Evolutionary conservation across 2,888 invertebrate genomes (phyloP).

Genomic region (Anticlea derivata): DNA sequence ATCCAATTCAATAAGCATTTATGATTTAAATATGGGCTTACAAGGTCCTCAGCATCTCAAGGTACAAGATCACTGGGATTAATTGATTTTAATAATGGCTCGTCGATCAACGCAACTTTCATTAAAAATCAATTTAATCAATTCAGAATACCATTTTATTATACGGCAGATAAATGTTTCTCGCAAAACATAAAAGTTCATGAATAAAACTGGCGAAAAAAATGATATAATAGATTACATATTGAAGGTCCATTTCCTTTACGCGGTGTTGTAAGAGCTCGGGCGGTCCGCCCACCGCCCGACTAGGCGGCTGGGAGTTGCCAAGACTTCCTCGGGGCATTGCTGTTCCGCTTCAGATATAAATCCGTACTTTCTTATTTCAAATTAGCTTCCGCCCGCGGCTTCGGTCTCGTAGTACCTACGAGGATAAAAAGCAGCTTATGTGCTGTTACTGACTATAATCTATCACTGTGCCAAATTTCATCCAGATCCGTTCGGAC

Average conservation of each 20-base stretch:
- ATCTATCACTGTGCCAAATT: no score
- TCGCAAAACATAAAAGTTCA: neutral
- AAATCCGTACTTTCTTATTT: constrained; percentile 36
- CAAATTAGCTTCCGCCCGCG: no score
- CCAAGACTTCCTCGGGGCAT: constrained; percentile 25
- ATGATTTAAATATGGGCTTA: no score
- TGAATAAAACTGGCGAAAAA: neutral
- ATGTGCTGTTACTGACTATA: no score
- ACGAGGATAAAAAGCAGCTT: no score
- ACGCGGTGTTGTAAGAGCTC: no score
- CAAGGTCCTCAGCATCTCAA: no score
- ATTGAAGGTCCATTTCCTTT: neutral
- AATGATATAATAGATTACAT: neutral
- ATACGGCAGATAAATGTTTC: neutral
- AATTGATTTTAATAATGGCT: neutral
- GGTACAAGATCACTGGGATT: neutral
- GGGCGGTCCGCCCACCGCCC: constrained; percentile 10
- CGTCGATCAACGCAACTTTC: neutral
- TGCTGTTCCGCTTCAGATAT: constrained; percentile 23
- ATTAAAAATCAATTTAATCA: no score
- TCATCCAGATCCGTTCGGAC: no score
- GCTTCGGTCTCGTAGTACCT: no score
- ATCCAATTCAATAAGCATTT: no score
- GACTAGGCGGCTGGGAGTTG: constrained; percentile 18
- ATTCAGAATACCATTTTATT: neutral